phyloP scores from a whole-genome alignment of 2,888 invertebrate species.

The Epirrhoe tristata region DNA sequence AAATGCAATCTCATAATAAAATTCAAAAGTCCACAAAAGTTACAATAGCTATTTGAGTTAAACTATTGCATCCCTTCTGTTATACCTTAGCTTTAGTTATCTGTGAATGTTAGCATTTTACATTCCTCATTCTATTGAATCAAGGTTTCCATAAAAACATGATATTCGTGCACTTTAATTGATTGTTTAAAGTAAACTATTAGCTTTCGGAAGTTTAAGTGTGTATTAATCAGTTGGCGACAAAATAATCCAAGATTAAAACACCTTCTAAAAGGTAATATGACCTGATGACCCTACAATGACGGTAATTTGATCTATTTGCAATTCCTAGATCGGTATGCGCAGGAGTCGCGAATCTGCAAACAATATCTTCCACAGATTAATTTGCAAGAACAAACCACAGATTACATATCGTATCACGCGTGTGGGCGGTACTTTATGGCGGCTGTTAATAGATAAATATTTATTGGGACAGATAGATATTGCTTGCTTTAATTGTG shows the following conservation, averaged over 20 bases:
- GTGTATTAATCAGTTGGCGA: too few relatives aligned
- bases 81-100: too few relatives aligned
- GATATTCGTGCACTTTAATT: too few relatives aligned
- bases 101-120: too few relatives aligned
- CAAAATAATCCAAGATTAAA: background rate
- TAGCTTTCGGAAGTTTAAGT: too few relatives aligned
- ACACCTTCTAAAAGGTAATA: background rate
- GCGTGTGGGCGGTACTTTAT: conserved; percentile 31
- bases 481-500: conserved; percentile 13
- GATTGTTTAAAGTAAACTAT: too few relatives aligned
- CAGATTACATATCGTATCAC: background rate
- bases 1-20: too few relatives aligned
- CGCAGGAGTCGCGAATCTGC: conserved; percentile 41
- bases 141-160: too few relatives aligned
- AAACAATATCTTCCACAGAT: conserved; percentile 25
- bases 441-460: conserved; percentile 23
- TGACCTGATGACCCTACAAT: background rate
- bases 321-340: conserved; percentile 43
- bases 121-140: too few relatives aligned
- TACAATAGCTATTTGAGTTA: too few relatives aligned
- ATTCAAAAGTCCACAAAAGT: too few relatives aligned
- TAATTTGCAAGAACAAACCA: conserved; percentile 14
- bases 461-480: conserved; percentile 26
- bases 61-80: too few relatives aligned
- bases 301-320: conserved; percentile 26